Percentiles rank a stretch among this genome's conserved stretches.
These are phyloP conservation scores for Pseudoatta argentina DNA, from an alignment of 1,140 invertebrate species.

Conservation along the genomic window DNA sequence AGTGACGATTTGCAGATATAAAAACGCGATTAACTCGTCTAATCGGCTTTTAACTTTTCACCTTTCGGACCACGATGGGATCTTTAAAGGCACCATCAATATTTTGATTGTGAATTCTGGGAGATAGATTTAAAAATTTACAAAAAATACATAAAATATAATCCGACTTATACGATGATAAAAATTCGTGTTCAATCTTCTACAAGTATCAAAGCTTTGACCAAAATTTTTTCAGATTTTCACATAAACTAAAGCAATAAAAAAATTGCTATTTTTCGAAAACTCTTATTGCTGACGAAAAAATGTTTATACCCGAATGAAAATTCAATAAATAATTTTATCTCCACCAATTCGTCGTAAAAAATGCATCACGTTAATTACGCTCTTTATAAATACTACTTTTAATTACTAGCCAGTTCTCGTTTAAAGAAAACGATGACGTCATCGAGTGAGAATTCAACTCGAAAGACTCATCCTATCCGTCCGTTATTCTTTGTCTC, in stretches of 20 bases:
- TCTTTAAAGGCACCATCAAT: no score
- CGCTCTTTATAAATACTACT: slow-evolving; percentile 71
- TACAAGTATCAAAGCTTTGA: no score
- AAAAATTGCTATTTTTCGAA: no score
- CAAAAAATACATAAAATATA: no score
- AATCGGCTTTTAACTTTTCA: slow-evolving; percentile 6
- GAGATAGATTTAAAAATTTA: no score
- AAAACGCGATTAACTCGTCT: neutral
- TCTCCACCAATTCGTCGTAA: neutral
- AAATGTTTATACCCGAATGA: neutral
- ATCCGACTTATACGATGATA: no score
- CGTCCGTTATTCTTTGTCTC: slow-evolving; percentile 26
- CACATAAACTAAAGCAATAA: no score
- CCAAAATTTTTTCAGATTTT: no score
- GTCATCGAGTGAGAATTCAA: slow-evolving; percentile 74
- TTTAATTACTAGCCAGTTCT: slow-evolving; percentile 69
- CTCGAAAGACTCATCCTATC: slow-evolving; percentile 58
- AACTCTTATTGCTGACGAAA: no score
- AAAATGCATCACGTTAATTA: slow-evolving; percentile 21
- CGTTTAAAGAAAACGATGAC: slow-evolving; percentile 70
- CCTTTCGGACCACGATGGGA: no score
- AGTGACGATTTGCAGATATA: slow-evolving; percentile 16
- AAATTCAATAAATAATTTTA: neutral
- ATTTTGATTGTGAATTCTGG: no score
- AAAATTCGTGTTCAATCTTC: no score